Conservation (phyloP, 2,113 vertebrate species). For the Dolichallabes microphthalmus region DNA sequence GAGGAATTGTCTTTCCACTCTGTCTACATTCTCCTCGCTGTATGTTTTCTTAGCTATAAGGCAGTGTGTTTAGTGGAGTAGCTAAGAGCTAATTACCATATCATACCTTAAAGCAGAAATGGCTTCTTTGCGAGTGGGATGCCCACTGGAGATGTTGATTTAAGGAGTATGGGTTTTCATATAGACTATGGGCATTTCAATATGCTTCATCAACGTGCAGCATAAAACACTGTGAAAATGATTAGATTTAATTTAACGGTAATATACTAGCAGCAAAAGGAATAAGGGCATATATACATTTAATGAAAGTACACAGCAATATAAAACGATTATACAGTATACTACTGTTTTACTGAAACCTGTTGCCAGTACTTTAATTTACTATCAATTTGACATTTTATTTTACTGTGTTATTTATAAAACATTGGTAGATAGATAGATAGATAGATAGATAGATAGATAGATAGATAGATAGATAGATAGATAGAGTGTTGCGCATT, state of each 20-base stretch:
- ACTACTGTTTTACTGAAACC: not conserved
- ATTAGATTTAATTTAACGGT: not conserved
- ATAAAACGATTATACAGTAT: not conserved
- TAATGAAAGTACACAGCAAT: too few relatives aligned
- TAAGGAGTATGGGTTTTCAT: not conserved
- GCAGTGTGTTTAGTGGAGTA: not conserved
- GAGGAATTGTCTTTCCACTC: not conserved
- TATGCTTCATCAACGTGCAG: not conserved
- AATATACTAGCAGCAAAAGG: not conserved
- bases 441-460: not conserved
- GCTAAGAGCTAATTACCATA: constrained; percentile 21
- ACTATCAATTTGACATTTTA: not conserved
- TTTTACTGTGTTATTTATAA: not conserved
- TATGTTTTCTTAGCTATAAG: constrained; percentile 22
- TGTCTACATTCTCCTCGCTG: not conserved
- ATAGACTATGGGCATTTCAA: not conserved
- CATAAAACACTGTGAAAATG: not conserved
- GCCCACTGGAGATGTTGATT: constrained; percentile 21
- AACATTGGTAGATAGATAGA: not conserved
- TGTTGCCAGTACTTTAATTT: not conserved
- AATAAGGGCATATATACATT: too few relatives aligned
- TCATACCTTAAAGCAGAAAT: constrained; percentile 6
- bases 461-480: not conserved
- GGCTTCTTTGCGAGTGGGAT: constrained; percentile 1
- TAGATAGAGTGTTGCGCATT: not conserved